A percentile compares a stretch with the other conserved stretches of the same genome.
phyloP scores from a whole-genome alignment of 2,888 invertebrate genomes.

The Spodoptera exigua region DNA sequence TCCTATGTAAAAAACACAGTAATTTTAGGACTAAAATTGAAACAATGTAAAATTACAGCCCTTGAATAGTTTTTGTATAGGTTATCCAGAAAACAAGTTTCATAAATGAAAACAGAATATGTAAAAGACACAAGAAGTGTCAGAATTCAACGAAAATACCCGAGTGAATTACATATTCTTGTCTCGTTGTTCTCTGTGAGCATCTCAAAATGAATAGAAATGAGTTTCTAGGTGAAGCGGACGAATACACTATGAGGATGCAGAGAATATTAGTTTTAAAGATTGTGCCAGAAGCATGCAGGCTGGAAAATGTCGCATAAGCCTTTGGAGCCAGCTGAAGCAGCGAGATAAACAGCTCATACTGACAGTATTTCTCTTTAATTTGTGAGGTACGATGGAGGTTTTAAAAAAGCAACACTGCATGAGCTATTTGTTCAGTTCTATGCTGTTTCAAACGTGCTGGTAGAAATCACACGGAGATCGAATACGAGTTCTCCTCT shows the following conservation, averaged over 20 bases:
- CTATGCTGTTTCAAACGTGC: no score
- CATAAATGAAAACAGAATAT: neutral
- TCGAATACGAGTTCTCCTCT: no score
- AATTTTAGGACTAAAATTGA: no score
- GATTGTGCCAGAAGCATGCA: slow-evolving; percentile 28
- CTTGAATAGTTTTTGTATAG: neutral
- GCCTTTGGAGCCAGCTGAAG: slow-evolving; percentile 27
- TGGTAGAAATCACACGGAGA: no score
- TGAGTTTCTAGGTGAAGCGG: slow-evolving; percentile 19
- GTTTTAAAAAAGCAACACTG: slow-evolving; percentile 28
- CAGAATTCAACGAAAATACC: slow-evolving; percentile 11
- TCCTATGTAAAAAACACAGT: no score
- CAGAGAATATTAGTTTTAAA: slow-evolving; percentile 35
- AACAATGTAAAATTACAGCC: no score
- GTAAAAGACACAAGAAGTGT: neutral
- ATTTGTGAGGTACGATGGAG: slow-evolving; percentile 27
- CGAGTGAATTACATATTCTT: slow-evolving; percentile 26
- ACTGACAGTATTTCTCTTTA: slow-evolving; percentile 38
- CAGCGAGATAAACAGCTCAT: slow-evolving; percentile 39
- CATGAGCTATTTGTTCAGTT: no score
- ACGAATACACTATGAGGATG: slow-evolving; percentile 18
- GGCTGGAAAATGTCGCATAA: slow-evolving; percentile 19
- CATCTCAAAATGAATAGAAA: slow-evolving; percentile 36
- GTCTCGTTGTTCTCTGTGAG: slow-evolving; percentile 22
- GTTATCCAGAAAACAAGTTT: neutral